Conservation (phyloP, 2,888 invertebrate species). For the Camptogramma bilineatum region DNA sequence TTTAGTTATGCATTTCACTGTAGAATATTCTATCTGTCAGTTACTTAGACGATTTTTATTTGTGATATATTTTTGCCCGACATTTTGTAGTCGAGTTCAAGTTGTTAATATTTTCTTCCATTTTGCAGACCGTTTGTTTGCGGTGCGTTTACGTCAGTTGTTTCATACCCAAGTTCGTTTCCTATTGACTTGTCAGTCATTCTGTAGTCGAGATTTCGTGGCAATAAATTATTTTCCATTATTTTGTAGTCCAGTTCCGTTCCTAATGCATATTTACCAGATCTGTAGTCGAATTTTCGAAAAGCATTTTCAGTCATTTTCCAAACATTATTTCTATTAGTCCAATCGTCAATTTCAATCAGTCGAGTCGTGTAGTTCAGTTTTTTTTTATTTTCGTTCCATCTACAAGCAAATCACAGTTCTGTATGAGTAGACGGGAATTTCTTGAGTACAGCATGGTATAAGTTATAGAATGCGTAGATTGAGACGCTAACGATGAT, state of each 20-base stretch:
- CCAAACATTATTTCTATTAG: background rate
- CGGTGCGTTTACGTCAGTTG: constrained; percentile 6
- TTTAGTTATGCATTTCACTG: constrained; percentile 16
- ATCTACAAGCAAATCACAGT: constrained; percentile 83
- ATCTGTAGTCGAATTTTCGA: background rate
- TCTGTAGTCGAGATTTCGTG: background rate
- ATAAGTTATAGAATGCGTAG: constrained; percentile 93
- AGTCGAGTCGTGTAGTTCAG: constrained; percentile 22
- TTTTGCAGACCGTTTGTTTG: background rate
- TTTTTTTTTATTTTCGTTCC: constrained; percentile 4
- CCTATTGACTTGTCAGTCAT: constrained; percentile 1
- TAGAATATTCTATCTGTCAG: background rate
- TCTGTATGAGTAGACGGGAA: constrained; percentile 93
- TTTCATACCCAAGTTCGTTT: background rate
- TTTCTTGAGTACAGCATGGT: constrained; percentile 88
- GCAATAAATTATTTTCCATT: background rate
- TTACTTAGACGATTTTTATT: background rate
- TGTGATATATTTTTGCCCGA: background rate
- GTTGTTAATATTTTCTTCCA: background rate
- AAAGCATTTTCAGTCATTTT: background rate
- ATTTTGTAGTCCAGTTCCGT: background rate
- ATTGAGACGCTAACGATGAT: constrained; percentile 93
- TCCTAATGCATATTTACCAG: background rate
- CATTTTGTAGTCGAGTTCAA: constrained; percentile 3
- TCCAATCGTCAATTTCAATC: constrained; percentile 3